Evolutionary conservation across 2,888 invertebrate species (phyloP).

Genomic region (Therioaphis trifolii): DNA sequence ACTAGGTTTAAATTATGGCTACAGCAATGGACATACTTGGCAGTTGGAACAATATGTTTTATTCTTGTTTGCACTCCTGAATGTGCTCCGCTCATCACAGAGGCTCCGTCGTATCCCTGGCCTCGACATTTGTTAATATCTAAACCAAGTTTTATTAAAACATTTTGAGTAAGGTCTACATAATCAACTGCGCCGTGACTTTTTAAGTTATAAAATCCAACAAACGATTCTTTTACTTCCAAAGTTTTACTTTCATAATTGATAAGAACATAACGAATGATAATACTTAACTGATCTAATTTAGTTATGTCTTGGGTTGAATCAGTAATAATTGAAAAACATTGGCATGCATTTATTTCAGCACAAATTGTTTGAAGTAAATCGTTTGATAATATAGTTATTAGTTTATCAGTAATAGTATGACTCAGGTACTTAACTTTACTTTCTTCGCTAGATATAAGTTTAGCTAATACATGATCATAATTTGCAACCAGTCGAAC

Average conservation of each 20-base stretch:
- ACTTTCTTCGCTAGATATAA: too few relatives aligned
- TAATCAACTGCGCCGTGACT: constrained; percentile 3
- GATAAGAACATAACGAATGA: background rate
- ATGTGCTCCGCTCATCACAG: background rate
- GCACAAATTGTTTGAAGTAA: constrained; percentile 1
- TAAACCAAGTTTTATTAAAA: constrained; percentile 14
- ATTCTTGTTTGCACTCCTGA: background rate
- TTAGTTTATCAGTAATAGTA: background rate
- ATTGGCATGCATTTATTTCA: background rate
- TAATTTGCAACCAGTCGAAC: too few relatives aligned
- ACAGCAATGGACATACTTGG: background rate
- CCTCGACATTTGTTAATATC: too few relatives aligned
- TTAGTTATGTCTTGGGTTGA: constrained; percentile 9
- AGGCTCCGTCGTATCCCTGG: background rate
- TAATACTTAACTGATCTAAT: constrained; percentile 17
- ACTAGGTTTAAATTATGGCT: background rate
- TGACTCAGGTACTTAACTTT: background rate
- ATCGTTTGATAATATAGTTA: background rate
- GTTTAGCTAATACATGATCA: too few relatives aligned
- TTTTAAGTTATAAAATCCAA: constrained; percentile 3
- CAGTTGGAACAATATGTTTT: background rate
- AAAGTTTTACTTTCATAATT: background rate
- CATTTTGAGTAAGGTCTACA: background rate
- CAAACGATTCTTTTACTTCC: constrained; percentile 4
- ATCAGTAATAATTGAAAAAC: background rate